These are phyloP conservation scores for Anguilla anguilla DNA, from an alignment of 2,797 vertebrate genomes.

Conservation along the genomic window DNA sequence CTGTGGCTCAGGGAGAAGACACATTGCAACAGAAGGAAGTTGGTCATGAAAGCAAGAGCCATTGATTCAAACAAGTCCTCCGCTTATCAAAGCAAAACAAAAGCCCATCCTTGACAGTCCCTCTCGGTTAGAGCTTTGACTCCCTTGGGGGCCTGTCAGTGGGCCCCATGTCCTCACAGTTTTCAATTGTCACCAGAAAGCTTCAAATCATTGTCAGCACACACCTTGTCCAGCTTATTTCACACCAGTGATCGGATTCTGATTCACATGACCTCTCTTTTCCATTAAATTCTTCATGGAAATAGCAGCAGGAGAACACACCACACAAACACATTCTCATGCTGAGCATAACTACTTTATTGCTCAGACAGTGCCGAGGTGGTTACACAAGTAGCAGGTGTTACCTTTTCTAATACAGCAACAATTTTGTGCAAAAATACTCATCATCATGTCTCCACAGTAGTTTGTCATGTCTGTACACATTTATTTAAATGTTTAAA, in stretches of 20 bases:
- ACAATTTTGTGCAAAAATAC: not conserved
- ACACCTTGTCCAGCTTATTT: conserved; percentile 46
- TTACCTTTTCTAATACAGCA: not conserved
- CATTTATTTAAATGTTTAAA: not conserved
- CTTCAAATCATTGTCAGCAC: conserved; percentile 44
- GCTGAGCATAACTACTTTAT: conserved; percentile 47
- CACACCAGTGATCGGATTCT: conserved; percentile 53
- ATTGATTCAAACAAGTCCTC: not conserved
- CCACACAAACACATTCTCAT: conserved; percentile 42
- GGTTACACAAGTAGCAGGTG: conserved; percentile 29
- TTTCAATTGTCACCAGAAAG: conserved; percentile 38
- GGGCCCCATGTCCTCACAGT: not conserved
- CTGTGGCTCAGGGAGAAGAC: not conserved
- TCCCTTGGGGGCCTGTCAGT: conserved; percentile 18
- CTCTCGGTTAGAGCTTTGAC: not conserved
- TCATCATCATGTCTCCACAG: not conserved
- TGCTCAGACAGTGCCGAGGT: conserved; percentile 43
- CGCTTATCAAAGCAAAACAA: not conserved
- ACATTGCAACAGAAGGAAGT: not conserved
- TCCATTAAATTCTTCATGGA: conserved; percentile 48
- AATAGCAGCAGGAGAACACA: conserved; percentile 48
- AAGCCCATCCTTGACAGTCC: not conserved
- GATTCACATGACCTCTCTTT: conserved; percentile 42
- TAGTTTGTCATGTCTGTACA: not conserved
- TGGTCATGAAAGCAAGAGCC: not conserved